A percentile compares a stretch with the other conserved stretches of the same genome.
phyloP scores from a whole-genome alignment of 2,113 vertebrate species.

The Ameiurus melas region DNA sequence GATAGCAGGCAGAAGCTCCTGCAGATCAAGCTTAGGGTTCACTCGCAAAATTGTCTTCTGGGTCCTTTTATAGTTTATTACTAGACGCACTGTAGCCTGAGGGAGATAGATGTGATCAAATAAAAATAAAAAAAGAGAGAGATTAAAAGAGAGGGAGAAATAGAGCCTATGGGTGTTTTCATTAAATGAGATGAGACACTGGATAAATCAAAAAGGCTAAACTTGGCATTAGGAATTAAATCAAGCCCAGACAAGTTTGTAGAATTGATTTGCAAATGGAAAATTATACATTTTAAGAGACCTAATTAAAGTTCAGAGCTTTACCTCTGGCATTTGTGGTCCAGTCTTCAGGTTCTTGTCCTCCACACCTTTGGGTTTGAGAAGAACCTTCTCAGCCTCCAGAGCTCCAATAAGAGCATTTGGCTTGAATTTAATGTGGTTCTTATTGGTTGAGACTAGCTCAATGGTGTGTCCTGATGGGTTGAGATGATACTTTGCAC shows the following conservation, averaged over 20 bases:
- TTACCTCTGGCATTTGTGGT: constrained; percentile 90
- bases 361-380: constrained; percentile 86
- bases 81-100: constrained; percentile 92
- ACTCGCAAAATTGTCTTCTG: constrained; percentile 94
- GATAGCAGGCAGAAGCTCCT: constrained; percentile 80
- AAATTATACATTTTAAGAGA: not conserved
- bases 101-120: constrained; percentile 34
- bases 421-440: constrained; percentile 89
- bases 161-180: not conserved
- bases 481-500: constrained; percentile 92
- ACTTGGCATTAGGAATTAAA: not conserved
- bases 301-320: not conserved
- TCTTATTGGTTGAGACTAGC: constrained; percentile 82
- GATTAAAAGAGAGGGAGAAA: not conserved
- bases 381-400: constrained; percentile 87
- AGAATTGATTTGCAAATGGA: not conserved
- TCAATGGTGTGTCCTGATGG: constrained; percentile 91
- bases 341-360: constrained; percentile 82
- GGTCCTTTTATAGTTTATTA: constrained; percentile 93
- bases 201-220: not conserved
- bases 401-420: constrained; percentile 88
- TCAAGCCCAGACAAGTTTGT: not conserved
- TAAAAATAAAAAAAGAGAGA: not conserved
- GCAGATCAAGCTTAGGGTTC: constrained; percentile 82
- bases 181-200: constrained; percentile 21